Base-by-base conservation (phyloP, 2,797 vertebrate species). In the Muscicapa striata region DNA sequence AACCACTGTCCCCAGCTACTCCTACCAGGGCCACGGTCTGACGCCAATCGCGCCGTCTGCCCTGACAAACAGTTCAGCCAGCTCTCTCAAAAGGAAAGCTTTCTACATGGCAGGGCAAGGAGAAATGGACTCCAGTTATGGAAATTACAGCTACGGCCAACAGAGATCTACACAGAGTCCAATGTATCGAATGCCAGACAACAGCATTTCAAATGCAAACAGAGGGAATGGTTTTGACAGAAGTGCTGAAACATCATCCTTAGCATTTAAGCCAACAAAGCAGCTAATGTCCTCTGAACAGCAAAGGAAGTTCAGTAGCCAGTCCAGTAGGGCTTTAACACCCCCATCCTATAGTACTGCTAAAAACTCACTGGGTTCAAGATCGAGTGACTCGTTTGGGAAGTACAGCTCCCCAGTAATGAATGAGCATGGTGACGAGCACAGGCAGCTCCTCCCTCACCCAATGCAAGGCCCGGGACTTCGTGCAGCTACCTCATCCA, bases 31-130 rank as follows among this genome's bases (percentile, higher is more conserved):
- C 92, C 99, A 99, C 52, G 98, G 98, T 90, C 98, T 99, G 92
- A 98, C 99, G 0, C 99, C 99, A 57, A 99, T 99, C 26, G 98
- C 99, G 2, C 99, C 99, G 8, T 99, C 99, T 55, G 99, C 99
- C 97, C 98, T 99, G 97, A 98, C 98, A 90, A 99, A 99, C 97
- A 99, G 98, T 97, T 98, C 99, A 16, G 99, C 99, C 94, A 99
- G 98, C 97, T 99, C 99, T 93, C 98, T 99, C 97, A 99, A 99
- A 98, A 98, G 99, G 96, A 99, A 99, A 98, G 99, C 99, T 97
- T 99, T 99, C 98, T 99, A 99, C 95, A 99, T 99, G 99, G 99
- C 98, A 94, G 99, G 98, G 96, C 99, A 99, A 98, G 99, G 98
- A 98, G 99, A 99, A 94, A 98, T 99, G 98, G 99, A 99, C 98